Evolutionary conservation across 1,140 invertebrate genomes (phyloP).

Genomic region (Drosophila sp.): DNA sequence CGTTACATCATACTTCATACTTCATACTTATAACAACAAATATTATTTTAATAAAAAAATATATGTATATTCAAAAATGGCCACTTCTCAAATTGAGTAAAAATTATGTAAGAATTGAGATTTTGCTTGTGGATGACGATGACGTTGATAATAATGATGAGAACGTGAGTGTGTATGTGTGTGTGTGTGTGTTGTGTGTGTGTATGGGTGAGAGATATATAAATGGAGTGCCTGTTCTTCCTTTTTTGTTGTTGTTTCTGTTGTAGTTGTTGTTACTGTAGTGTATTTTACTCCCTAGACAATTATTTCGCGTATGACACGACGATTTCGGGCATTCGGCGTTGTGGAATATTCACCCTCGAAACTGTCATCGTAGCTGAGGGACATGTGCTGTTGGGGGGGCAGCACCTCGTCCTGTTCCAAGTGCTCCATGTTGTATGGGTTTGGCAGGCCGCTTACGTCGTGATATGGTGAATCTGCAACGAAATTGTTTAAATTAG

Average conservation of each 20-base stretch:
- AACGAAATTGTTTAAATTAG: slow-evolving; percentile 79
- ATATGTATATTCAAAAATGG: slow-evolving; percentile 46
- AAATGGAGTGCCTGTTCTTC: slow-evolving; percentile 34
- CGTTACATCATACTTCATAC: slow-evolving; percentile 43
- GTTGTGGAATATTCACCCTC: slow-evolving; percentile 97
- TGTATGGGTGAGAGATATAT: slow-evolving; percentile 22
- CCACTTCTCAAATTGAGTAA: slow-evolving; percentile 55
- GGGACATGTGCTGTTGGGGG: slow-evolving; percentile 92
- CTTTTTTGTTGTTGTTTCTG: slow-evolving; percentile 22
- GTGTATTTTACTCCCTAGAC: slow-evolving; percentile 87
- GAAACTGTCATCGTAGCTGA: slow-evolving; percentile 95
- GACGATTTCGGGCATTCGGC: slow-evolving; percentile 93
- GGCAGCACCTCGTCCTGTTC: slow-evolving; percentile 89
- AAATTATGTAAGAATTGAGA: slow-evolving; percentile 42
- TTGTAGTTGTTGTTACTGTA: slow-evolving; percentile 25
- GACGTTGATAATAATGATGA: slow-evolving; percentile 15
- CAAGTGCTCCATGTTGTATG: slow-evolving; percentile 91
- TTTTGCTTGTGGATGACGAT: slow-evolving; percentile 41
- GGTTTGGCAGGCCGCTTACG: slow-evolving; percentile 94
- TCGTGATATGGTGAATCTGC: slow-evolving; percentile 96
- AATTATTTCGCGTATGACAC: slow-evolving; percentile 97
- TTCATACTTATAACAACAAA: slow-evolving; percentile 54
- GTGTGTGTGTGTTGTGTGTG: slow-evolving; percentile 18
- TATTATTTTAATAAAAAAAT: slow-evolving; percentile 37
- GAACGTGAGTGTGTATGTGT: slow-evolving; percentile 25